Evolutionary conservation across 2,113 vertebrate species (phyloP).

Genomic region (Stigmatopora argus): DNA sequence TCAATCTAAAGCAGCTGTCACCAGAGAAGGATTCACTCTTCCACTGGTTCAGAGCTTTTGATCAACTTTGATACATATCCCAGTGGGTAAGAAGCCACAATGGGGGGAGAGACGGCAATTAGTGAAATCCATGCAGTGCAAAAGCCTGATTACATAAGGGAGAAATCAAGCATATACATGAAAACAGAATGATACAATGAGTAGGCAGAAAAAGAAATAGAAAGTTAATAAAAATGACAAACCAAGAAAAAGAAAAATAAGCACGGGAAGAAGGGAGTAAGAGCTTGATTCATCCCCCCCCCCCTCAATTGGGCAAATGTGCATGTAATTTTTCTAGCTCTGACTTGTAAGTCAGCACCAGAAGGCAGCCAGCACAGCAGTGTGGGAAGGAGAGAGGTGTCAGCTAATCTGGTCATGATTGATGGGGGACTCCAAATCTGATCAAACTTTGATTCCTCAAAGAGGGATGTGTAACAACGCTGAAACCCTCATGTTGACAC

Average conservation of each 20-base stretch:
- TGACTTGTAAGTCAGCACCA: conserved; percentile 47
- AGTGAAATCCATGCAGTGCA: conserved; percentile 22
- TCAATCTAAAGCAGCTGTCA: conserved; percentile 45
- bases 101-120: conserved; percentile 29
- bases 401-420: conserved; percentile 62
- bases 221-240: conserved; percentile 24
- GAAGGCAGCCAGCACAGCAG: conserved; percentile 46
- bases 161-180: conserved; percentile 11
- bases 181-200: conserved; percentile 33
- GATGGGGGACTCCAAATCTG: conserved; percentile 51
- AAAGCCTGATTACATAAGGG: conserved; percentile 2
- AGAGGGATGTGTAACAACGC: conserved; percentile 9
- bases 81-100: conserved; percentile 39
- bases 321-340: conserved; percentile 39
- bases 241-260: conserved; percentile 39
- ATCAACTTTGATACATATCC: conserved; percentile 40
- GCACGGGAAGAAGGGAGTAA: conserved; percentile 6
- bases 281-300: conserved; percentile 26
- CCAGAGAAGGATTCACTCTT: conserved; percentile 36
- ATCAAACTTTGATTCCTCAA: conserved; percentile 44
- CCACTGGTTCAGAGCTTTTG: conserved; percentile 40
- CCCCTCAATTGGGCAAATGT: conserved; percentile 10
- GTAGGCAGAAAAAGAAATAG: conserved; percentile 38
- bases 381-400: conserved; percentile 57
- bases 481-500: background rate